phyloP scores from a whole-genome alignment of 2,888 invertebrate species.

The Ectemnius continuus region DNA sequence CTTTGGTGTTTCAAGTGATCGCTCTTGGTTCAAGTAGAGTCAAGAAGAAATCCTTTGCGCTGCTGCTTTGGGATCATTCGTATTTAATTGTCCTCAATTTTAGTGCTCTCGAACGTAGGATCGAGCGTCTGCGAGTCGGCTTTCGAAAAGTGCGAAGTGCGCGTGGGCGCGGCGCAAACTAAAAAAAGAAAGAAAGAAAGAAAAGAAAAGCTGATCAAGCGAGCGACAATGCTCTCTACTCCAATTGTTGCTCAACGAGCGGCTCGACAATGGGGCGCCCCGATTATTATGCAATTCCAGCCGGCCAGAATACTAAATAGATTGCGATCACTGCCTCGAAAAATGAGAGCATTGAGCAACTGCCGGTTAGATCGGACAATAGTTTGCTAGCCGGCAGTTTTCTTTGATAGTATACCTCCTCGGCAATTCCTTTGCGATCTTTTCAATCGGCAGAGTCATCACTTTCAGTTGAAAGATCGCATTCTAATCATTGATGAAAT shows the following conservation, averaged over 20 bases:
- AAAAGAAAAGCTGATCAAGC: conserved; percentile 34
- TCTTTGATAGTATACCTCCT: neutral
- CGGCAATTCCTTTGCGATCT: too few relatives aligned
- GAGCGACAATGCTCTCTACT: conserved; percentile 40
- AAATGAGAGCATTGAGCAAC: conserved; percentile 50
- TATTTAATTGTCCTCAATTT: too few relatives aligned
- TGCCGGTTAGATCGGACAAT: conserved; percentile 22
- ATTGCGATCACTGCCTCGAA: conserved; percentile 42
- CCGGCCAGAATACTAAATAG: conserved; percentile 55
- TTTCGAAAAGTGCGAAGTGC: too few relatives aligned
- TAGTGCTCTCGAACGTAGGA: too few relatives aligned
- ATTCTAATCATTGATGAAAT: too few relatives aligned
- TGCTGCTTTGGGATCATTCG: too few relatives aligned
- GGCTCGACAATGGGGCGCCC: conserved; percentile 31
- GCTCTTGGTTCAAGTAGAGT: too few relatives aligned
- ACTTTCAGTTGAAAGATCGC: too few relatives aligned
- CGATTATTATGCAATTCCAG: conserved; percentile 59
- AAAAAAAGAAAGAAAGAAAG: neutral
- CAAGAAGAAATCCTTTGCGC: too few relatives aligned
- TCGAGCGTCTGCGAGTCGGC: too few relatives aligned
- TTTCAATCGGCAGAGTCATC: too few relatives aligned
- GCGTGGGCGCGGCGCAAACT: neutral
- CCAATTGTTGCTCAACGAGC: conserved; percentile 51
- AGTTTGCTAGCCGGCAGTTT: conserved; percentile 8
- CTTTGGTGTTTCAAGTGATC: neutral